Base-by-base conservation (phyloP, 2,888 invertebrate genomes). In the Pelosia muscerda region DNA sequence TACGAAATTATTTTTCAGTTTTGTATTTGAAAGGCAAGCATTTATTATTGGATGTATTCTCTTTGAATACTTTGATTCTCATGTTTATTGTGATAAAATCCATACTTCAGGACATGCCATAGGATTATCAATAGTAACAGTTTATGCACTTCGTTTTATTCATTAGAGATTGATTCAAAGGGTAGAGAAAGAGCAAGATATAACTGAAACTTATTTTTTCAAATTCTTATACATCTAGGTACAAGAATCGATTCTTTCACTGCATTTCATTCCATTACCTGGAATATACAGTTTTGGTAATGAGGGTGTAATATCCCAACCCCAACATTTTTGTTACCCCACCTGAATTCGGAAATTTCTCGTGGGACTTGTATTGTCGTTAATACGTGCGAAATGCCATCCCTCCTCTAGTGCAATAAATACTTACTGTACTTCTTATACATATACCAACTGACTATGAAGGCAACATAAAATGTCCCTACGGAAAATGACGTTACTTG, bases 311-410 rank as follows among this genome's bases (percentile, higher is more conserved):
- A 86, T 87, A 84, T 84, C 84, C 77, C 83, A 75, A 84, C 90
- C 88, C 90, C 89, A 85, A 82, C 78, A 73, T 76, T 67, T 76
- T 77, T 71, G 79, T 79, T 82, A 85, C 92, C 92, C 91, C 82
- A 88, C 89, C 88, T 90, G 90, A 82, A 85, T 87, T 82, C 76
- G 78, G 76, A 81, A 83, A 92, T 90, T 91, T 91, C 93, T 91
- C 93, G 79, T 87, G 93, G 93, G 93, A 92, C 82, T 85, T 85
- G 82, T 83, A 86, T 81, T 82, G 78, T 75, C 83, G 86, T 90
- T 88, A 88, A 89, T 91, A 92, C 90, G 86, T 88, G 88, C 86
- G 84, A 87, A 89, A 88, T 85, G 81, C 65, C 82, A 78, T 81
- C 76, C 84, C 82, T 83, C 73, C 76, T 81, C 78, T 81, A 82